Conservation (phyloP, 2,113 vertebrate genomes). For the Danionella cerebrum region DNA sequence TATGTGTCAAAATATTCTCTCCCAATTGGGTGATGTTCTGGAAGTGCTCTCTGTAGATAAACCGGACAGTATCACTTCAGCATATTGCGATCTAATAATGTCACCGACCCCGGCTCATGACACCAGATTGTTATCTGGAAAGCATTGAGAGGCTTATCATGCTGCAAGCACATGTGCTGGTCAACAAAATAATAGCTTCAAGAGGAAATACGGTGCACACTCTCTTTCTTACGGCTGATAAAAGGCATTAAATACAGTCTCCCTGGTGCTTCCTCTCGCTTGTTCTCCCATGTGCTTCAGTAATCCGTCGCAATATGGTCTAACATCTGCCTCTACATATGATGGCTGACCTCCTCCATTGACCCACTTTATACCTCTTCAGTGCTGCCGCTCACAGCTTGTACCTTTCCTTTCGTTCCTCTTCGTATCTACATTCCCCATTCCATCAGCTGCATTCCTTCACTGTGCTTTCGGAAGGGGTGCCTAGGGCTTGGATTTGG, state of each 20-base stretch:
- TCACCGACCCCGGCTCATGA: constrained; percentile 20
- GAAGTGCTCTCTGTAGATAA: neutral
- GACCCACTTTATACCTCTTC: constrained; percentile 77
- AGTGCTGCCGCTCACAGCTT: constrained; percentile 45
- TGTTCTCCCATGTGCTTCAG: constrained; percentile 61
- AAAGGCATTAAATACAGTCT: constrained; percentile 6
- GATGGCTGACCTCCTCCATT: constrained; percentile 73
- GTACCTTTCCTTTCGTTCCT: neutral
- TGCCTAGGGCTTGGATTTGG: neutral
- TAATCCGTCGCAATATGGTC: constrained; percentile 86
- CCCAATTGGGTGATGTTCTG: neutral
- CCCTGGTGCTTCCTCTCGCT: constrained; percentile 27
- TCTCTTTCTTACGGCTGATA: neutral
- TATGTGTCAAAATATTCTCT: neutral
- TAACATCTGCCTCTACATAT: constrained; percentile 88
- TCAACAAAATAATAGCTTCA: constrained; percentile 5
- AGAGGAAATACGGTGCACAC: neutral
- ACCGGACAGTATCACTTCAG: constrained; percentile 19
- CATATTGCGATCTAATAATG: constrained; percentile 19
- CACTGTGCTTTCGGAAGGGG: neutral
- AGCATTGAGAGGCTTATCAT: constrained; percentile 11
- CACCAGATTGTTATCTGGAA: constrained; percentile 14
- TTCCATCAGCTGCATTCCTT: neutral
- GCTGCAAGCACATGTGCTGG: neutral
- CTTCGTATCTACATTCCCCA: neutral